Conservation (phyloP, 2,888 invertebrate genomes). For the Coronaproctus castanopsis region DNA sequence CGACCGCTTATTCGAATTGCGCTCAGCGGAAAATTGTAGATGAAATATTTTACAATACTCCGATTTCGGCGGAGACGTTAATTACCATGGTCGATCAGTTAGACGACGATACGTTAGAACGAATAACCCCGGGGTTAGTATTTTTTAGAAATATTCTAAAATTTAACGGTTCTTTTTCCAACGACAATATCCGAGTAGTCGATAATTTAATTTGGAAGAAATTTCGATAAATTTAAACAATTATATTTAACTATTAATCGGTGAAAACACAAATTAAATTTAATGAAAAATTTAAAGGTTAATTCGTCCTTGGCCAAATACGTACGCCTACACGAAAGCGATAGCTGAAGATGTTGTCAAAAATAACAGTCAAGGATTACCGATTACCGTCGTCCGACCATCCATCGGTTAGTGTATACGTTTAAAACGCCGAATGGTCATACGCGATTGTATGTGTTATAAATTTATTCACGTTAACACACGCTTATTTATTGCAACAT, state of each 20-base stretch:
- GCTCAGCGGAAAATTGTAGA: conserved; percentile 13
- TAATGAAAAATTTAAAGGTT: too few species aligned
- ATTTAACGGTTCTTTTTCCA: too few species aligned
- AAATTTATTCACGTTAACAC: too few species aligned
- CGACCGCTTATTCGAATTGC: conserved; percentile 17
- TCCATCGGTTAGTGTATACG: conserved; percentile 40
- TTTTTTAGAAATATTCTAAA: background rate
- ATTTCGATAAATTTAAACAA: too few species aligned
- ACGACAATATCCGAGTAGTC: too few species aligned
- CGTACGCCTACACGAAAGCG: conserved; percentile 80
- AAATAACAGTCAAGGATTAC: conserved; percentile 44
- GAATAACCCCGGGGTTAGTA: conserved; percentile 16
- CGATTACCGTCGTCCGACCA: conserved; percentile 64
- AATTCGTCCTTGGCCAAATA: conserved; percentile 61
- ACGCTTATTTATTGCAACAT: too few species aligned
- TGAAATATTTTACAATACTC: conserved; percentile 18
- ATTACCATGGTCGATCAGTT: conserved; percentile 14
- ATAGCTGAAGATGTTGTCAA: conserved; percentile 58
- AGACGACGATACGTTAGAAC: conserved; percentile 14
- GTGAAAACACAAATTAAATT: too few species aligned
- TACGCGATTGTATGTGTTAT: too few species aligned
- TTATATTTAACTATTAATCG: too few species aligned
- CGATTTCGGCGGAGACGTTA: conserved; percentile 14
- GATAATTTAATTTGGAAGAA: too few species aligned
- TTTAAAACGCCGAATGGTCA: too few species aligned